phyloP scores from a whole-genome alignment of 2,797 vertebrate genomes.

The Erithacus rubecula region DNA sequence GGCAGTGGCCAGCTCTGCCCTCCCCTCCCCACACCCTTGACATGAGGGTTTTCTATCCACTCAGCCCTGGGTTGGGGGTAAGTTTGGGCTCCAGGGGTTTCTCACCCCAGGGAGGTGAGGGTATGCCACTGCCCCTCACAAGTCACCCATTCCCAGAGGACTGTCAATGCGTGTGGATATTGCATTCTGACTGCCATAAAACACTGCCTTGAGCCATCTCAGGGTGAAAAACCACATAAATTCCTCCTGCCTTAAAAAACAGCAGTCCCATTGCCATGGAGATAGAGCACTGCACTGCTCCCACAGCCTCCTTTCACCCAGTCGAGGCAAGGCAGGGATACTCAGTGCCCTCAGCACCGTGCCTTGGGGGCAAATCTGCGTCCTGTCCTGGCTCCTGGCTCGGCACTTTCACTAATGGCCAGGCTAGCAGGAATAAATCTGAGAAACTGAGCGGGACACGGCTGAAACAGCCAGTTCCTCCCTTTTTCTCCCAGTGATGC shows the following conservation, averaged over 20 bases:
- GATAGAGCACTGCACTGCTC: slow-evolving; percentile 25
- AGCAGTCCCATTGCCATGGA: slow-evolving; percentile 66
- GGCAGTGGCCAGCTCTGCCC: not conserved
- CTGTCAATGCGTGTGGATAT: not conserved
- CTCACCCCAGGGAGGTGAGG: not conserved
- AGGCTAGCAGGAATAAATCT: not conserved
- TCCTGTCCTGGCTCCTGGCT: not conserved
- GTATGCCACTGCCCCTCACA: not conserved
- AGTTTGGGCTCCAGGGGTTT: not conserved
- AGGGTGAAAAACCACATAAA: not conserved
- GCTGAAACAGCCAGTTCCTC: not conserved
- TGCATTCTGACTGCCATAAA: not conserved
- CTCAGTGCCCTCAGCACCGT: not conserved
- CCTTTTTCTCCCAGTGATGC: not conserved
- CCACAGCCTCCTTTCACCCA: not conserved
- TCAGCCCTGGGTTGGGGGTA: not conserved
- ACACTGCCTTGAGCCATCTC: slow-evolving; percentile 24
- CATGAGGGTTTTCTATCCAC: not conserved
- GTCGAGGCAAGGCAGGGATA: not conserved
- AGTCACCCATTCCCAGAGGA: not conserved
- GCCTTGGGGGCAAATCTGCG: not conserved
- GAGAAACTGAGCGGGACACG: accelerated
- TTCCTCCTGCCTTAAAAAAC: slow-evolving; percentile 29
- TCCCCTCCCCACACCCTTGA: not conserved
- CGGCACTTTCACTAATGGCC: accelerated